Evolutionary conservation across 2,797 vertebrate genomes (phyloP), one percentile per base, ranked within the genome.

Genomic region (Harpagifer antarcticus): DNA sequence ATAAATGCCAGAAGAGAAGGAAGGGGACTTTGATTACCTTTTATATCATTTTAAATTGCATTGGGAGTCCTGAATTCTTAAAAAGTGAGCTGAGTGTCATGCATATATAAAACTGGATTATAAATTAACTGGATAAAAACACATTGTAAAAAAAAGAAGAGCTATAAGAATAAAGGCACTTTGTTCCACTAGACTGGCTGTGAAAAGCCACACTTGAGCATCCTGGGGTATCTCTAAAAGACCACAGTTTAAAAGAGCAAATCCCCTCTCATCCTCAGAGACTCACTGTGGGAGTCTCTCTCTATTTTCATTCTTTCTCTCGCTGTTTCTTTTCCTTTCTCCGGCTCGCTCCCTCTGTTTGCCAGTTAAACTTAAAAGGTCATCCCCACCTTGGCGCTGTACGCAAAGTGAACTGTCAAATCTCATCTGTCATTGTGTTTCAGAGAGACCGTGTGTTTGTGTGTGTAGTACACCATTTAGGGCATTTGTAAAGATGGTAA

Each of bases 331-430:
- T 42, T 72, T 59, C 16, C 42, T 77, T 78, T 52, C 78, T 82
- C 54, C 60, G 12, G 47, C 70, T 53, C 33, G 3, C 59, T 82
- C 49, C 10, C 68, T 81, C 69, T 85, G 74, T 84, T 78, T 79
- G 78, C 81, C 77, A 81, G 82, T 70, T 33, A 9, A 89, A 89
- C 73, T 87, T 82, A 76, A 91, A 93, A 92, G 92, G 91, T 92
- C 89, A 91, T 82, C 50, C 74, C 85, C 82, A 90, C 89, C 89
- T 27, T 27, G 83, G 79, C 15, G 76, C 10, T 64, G 76, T 81
- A 74, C 79, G 64, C 86, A 82, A 83, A 91, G 81, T 83, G 72
- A 86, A 81, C 86, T 82, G 87, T 89, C 87, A 89, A 74, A 84
- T 77, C 82, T 75, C 74, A 88, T 89, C 84, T 81, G 86, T 89